These are phyloP conservation scores for Drosophila oshimai DNA, from an alignment of 1,140 invertebrate species.

Conservation along the genomic window DNA sequence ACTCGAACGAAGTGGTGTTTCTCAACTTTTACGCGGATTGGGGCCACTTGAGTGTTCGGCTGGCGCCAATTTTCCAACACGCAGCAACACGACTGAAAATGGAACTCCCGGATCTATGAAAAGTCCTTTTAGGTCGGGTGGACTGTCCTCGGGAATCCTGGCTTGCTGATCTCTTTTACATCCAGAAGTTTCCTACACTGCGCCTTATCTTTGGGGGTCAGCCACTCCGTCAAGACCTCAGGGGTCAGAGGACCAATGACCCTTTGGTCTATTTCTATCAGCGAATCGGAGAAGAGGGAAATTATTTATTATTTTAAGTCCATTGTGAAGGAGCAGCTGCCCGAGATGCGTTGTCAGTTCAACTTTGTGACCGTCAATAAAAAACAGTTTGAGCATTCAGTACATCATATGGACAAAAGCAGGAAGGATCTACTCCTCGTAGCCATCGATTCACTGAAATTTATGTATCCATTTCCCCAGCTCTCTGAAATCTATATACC, in stretches of 20 bases:
- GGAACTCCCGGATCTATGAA: not conserved
- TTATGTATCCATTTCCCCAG: slow-evolving; percentile 27
- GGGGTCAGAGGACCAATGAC: slow-evolving; percentile 34
- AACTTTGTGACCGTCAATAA: slow-evolving; percentile 52
- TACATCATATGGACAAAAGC: slow-evolving; percentile 32
- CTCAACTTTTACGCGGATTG: slow-evolving; percentile 64
- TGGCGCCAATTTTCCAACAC: slow-evolving; percentile 45
- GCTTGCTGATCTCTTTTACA: slow-evolving; percentile 16
- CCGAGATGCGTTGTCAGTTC: slow-evolving; percentile 1
- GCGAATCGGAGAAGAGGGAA: not conserved
- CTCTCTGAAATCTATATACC: slow-evolving; percentile 44
- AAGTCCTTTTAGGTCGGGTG: slow-evolving; percentile 41
- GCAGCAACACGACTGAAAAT: slow-evolving; percentile 23
- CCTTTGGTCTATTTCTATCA: slow-evolving; percentile 58
- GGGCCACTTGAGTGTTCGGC: slow-evolving; percentile 39
- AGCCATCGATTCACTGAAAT: slow-evolving; percentile 55
- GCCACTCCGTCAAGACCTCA: slow-evolving; percentile 36
- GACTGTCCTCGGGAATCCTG: slow-evolving; percentile 30
- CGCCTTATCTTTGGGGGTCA: slow-evolving; percentile 30
- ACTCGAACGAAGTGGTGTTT: slow-evolving; percentile 38
- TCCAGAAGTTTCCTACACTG: slow-evolving; percentile 54
- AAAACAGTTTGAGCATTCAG: slow-evolving; percentile 34
- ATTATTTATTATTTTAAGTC: slow-evolving; percentile 46
- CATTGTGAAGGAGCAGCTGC: slow-evolving; percentile 44
- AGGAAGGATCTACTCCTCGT: slow-evolving; percentile 38